phyloP scores from a whole-genome alignment of 2,888 invertebrate genomes.

The Subacronicta megacephala region DNA sequence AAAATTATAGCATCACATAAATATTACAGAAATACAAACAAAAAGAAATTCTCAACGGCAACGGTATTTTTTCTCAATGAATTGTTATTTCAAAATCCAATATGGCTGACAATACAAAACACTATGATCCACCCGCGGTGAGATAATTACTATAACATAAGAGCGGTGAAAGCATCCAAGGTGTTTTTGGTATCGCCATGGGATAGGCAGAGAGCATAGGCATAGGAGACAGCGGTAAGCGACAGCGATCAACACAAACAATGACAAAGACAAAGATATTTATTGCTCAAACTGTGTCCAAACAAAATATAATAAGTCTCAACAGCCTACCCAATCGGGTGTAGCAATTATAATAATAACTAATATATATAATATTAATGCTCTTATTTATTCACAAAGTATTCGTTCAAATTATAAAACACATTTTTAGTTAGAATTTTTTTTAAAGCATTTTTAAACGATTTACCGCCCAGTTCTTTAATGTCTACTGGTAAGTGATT shows the following conservation, averaged over 20 bases:
- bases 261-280: too few species aligned
- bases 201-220: conserved; percentile 5
- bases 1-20: not conserved
- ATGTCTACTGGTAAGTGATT: too few species aligned
- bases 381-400: too few species aligned
- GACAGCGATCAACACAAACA: conserved; percentile 9
- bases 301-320: too few species aligned
- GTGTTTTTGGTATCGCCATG: conserved; percentile 24
- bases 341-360: too few species aligned
- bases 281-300: too few species aligned
- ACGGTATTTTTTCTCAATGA: conserved; percentile 22
- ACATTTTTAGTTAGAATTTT: too few species aligned
- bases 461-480: too few species aligned
- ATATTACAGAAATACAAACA: not conserved
- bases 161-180: conserved; percentile 37
- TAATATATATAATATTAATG: too few species aligned
- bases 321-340: too few species aligned
- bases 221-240: conserved; percentile 12
- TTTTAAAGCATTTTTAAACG: too few species aligned
- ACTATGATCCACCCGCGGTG: conserved; percentile 36
- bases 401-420: too few species aligned
- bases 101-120: conserved; percentile 38
- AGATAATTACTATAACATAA: conserved; percentile 51
- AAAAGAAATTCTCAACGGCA: not conserved
- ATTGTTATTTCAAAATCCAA: conserved; percentile 37